Percentiles rank a stretch among this genome's conserved stretches.
phyloP scores from a whole-genome alignment of 2,113 vertebrate genomes.

The Nycticebus coucang region DNA sequence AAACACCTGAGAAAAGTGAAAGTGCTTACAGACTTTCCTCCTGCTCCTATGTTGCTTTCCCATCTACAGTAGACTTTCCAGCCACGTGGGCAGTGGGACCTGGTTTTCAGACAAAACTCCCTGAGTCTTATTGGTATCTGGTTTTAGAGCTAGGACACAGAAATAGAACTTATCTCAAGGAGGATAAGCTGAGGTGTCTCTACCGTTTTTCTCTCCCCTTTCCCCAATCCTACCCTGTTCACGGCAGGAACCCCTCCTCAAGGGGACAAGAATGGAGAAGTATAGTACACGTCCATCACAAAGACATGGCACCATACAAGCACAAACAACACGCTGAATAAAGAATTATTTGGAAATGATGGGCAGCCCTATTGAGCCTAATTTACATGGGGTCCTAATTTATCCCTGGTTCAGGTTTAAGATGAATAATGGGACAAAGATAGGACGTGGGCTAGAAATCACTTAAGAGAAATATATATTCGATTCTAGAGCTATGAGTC shows the following conservation, averaged over 20 bases:
- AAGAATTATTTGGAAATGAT: neutral
- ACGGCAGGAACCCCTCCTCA: neutral
- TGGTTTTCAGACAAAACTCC: conserved; percentile 70
- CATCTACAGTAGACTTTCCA: neutral
- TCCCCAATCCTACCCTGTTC: neutral
- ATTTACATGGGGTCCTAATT: neutral
- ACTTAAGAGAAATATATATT: neutral
- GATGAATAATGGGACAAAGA: neutral
- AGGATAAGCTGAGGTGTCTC: neutral
- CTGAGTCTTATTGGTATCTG: conserved; percentile 64
- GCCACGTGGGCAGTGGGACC: neutral
- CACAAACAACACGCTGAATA: neutral
- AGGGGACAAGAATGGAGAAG: neutral
- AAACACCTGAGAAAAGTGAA: conserved; percentile 71
- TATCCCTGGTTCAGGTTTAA: neutral
- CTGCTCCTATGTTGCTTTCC: neutral
- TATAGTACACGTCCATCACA: neutral
- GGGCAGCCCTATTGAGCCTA: neutral
- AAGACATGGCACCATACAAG: neutral
- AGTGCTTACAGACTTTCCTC: conserved; percentile 25
- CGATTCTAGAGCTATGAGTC: neutral
- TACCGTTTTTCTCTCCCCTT: neutral
- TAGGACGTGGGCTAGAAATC: neutral
- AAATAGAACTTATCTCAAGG: neutral
- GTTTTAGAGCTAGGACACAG: conserved; percentile 20